Percentiles rank a stretch among this genome's conserved stretches.
Conservation (phyloP, 2,888 invertebrate species). For the Drosophila vallismaia region DNA sequence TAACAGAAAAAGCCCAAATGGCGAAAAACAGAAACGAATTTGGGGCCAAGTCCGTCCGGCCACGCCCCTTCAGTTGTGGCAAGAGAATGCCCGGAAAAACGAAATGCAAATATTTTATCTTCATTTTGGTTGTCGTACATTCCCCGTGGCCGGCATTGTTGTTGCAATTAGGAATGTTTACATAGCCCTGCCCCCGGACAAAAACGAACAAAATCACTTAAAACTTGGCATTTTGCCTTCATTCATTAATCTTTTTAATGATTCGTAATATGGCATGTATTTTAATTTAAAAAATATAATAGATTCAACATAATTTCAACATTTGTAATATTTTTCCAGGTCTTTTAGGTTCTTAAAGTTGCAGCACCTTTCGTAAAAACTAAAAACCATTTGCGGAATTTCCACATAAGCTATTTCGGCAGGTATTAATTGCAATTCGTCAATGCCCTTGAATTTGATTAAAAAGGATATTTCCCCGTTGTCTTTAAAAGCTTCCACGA, state of each 20-base stretch:
- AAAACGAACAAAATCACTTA: conserved; percentile 45
- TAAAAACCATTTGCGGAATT: conserved; percentile 42
- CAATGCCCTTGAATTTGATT: conserved; percentile 34
- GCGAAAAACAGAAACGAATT: conserved; percentile 39
- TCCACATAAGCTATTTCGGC: conserved; percentile 37
- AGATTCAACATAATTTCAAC: too few relatives aligned
- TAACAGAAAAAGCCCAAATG: conserved; percentile 7
- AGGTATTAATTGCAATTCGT: conserved; percentile 7
- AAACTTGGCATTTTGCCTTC: conserved; percentile 32
- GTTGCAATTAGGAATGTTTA: conserved; percentile 51
- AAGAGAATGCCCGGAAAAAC: conserved; percentile 33
- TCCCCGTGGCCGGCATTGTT: conserved; percentile 30
- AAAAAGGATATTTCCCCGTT: conserved; percentile 22
- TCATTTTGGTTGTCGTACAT: conserved; percentile 33
- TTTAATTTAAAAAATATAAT: too few relatives aligned
- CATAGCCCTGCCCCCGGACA: conserved; percentile 17
- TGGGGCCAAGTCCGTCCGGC: conserved; percentile 26
- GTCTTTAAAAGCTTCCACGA: conserved; percentile 8
- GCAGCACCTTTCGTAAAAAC: conserved; percentile 37
- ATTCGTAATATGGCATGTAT: conserved; percentile 1
- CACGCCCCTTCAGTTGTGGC: conserved; percentile 20
- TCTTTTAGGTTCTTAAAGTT: neutral
- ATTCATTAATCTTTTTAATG: conserved; percentile 29
- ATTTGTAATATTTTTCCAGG: neutral
- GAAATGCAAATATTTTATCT: conserved; percentile 54